Conservation (phyloP, 2,113 vertebrate genomes). For the Equus przewalskii region DNA sequence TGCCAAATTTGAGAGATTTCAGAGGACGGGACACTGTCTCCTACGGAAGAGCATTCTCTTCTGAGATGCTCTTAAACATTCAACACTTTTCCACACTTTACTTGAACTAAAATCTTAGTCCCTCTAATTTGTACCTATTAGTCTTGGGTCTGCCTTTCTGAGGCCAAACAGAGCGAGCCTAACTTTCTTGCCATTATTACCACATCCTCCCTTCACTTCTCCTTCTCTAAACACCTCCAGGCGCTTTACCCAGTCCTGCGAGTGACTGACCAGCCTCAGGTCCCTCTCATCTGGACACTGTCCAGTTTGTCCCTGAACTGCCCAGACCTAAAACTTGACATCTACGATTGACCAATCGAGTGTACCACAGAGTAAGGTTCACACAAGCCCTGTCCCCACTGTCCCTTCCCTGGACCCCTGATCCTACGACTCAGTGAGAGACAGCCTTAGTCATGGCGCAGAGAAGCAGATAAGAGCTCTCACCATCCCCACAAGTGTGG, state of each 20-base stretch:
- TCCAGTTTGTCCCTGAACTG: not conserved
- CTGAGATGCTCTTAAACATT: not conserved
- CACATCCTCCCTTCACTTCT: not conserved
- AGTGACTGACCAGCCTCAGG: not conserved
- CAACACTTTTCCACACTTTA: not conserved
- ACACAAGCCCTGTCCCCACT: not conserved
- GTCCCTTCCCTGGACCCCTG: not conserved
- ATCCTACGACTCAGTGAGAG: fast-evolving
- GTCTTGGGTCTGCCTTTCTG: not conserved
- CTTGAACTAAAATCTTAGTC: conserved; percentile 26
- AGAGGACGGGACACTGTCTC: not conserved
- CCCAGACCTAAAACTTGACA: not conserved
- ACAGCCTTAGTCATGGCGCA: fast-evolving
- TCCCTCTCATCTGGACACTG: not conserved
- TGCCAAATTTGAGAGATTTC: not conserved
- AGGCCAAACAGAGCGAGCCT: not conserved
- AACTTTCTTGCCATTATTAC: not conserved
- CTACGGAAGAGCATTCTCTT: not conserved
- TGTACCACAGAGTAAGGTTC: too few species aligned
- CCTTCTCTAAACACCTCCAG: not conserved
- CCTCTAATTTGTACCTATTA: not conserved
- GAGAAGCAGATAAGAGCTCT: not conserved
- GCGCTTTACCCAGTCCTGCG: not conserved
- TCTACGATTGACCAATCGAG: not conserved
- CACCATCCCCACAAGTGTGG: fast-evolving